Base-by-base conservation (phyloP, 2,888 invertebrate genomes). In the Deilephila porcellus region DNA sequence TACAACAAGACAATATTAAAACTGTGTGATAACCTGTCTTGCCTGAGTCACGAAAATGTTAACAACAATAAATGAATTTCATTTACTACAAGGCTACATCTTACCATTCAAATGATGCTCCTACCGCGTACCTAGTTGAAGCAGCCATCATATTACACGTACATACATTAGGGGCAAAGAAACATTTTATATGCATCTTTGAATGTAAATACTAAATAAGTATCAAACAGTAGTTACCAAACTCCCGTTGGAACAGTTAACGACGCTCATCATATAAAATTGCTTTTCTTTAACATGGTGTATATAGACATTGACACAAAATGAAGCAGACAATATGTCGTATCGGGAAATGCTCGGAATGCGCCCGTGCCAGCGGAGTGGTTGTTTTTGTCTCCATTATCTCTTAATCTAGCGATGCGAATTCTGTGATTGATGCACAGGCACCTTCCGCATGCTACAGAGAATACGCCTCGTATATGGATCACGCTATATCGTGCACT, bases 391-490 rank as follows among this genome's bases (percentile, higher is more conserved):
- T 84, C 75, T 75, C 85, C 88, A 92, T 92, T 90, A 91, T 83
- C 80, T 74, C 67, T 75, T 75, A 75, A 75, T 77, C 77, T 77
- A 80, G 81, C 86, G 89, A 84, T 83, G 83, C 89, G 86, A 89
- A 89, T 90, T 89, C 82, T 78, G 84, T 90, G 93, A 93, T 92
- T 90, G 90, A 92, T 90, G 90, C 76, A 81, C 79, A 76, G 75
- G 81, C 79, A 77, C 75, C 91, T 92, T 91, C 92, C 93, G 93
- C 91, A 88, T 92, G 87, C 86, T 90, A 76, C 81, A 84, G 83
- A 71, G 11, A 52, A 45, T 52, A 67, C 25, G 25, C 7, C 17
- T 71, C 59, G 45, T 45, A 70, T 74, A 62, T 67, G 59, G 25
- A 37, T 59, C 53, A 37, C 56, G 59, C 71, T 59, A 71, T 71